phyloP scores from a whole-genome alignment of 53 echinoderm and acorn worm species.

The Actinopyga echinites region DNA sequence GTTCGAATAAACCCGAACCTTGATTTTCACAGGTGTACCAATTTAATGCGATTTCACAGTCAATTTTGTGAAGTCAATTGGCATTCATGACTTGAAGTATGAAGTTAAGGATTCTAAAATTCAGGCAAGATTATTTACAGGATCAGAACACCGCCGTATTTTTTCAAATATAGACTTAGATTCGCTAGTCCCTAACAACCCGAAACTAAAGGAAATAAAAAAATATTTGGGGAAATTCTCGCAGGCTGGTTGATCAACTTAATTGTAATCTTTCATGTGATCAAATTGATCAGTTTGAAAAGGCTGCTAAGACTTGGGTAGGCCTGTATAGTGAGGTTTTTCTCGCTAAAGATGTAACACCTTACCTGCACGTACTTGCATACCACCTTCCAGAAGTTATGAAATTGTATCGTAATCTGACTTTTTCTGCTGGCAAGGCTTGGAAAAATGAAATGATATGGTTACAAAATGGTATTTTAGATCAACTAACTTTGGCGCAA shows the following conservation, averaged over 20 bases:
- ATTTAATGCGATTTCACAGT: constrained; percentile 6
- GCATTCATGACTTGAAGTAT: background rate
- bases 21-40: constrained; percentile 3
- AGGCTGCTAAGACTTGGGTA: background rate
- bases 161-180: background rate
- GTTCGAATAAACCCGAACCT: background rate
- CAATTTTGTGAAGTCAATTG: background rate
- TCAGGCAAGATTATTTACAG: constrained; percentile 20
- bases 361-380: background rate
- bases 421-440: background rate
- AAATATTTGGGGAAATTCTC: background rate
- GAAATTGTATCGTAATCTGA: background rate
- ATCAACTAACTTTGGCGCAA: background rate
- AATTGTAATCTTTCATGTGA: background rate
- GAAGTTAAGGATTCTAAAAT: background rate
- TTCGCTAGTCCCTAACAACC: background rate
- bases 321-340: background rate
- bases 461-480: background rate
- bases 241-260: no score
- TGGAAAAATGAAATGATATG: constrained; percentile 13
- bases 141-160: background rate
- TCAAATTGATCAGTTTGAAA: background rate
- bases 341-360: background rate
- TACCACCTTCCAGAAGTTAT: background rate
- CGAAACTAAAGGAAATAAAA: background rate